A percentile compares a stretch with the other conserved stretches of the same genome.
These are phyloP conservation scores for Sinella curviseta DNA, from an alignment of 1,140 invertebrate genomes.

Conservation along the genomic window DNA sequence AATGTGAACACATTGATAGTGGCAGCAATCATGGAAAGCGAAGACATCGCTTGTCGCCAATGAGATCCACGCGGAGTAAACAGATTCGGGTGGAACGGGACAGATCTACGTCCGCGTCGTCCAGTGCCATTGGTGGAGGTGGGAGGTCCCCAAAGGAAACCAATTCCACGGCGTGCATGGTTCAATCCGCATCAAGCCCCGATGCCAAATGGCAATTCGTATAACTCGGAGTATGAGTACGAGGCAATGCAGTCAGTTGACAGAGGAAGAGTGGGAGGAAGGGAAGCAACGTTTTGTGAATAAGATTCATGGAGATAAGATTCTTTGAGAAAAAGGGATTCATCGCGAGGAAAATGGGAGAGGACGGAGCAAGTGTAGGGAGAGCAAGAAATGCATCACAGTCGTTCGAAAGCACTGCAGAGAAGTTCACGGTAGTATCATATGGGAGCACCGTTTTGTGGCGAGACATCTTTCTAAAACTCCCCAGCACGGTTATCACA, in stretches of 20 bases:
- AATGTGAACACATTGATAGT: conserved; percentile 57
- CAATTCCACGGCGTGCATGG: conserved; percentile 54
- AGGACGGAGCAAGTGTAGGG: conserved; percentile 95
- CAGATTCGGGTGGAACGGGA: conserved; percentile 45
- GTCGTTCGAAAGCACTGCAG: conserved; percentile 83
- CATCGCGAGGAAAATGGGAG: conserved; percentile 80
- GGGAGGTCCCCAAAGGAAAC: conserved; percentile 54
- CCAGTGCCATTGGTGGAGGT: conserved; percentile 45
- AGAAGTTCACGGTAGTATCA: conserved; percentile 59
- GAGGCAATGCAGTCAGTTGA: conserved; percentile 59
- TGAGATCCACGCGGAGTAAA: conserved; percentile 47
- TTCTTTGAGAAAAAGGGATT: conserved; percentile 67
- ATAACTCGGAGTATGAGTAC: conserved; percentile 77
- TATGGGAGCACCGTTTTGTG: conserved; percentile 44
- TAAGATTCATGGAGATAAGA: too few relatives aligned
- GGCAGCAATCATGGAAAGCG: conserved; percentile 63
- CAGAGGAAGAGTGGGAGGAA: conserved; percentile 64
- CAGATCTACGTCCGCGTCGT: conserved; percentile 36
- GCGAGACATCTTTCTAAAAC: conserved; percentile 38
- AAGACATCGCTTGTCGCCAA: conserved; percentile 61
- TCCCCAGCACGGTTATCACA: conserved; percentile 46
- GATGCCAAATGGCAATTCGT: conserved; percentile 62
- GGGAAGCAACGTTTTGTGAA: conserved; percentile 71
- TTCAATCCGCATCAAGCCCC: conserved; percentile 35
- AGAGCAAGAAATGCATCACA: conserved; percentile 87